These are phyloP conservation scores for Staurois parvus DNA, from an alignment of 2,797 vertebrate genomes.

Conservation along the genomic window DNA sequence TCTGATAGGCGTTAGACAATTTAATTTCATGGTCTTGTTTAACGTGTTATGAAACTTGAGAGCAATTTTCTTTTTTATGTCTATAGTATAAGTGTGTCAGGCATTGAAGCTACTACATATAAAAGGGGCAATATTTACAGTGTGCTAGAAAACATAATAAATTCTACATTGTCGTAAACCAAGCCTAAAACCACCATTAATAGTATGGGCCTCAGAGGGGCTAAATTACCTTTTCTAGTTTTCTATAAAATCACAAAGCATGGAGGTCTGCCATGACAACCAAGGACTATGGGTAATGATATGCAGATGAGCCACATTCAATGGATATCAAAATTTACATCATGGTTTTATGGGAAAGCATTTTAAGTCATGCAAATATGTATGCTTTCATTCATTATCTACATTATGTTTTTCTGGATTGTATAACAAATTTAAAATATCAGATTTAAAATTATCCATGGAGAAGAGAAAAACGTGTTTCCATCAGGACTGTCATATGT, in stretches of 20 bases:
- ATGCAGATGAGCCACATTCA: conserved; percentile 26
- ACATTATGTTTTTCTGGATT: not conserved
- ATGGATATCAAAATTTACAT: not conserved
- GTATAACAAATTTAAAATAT: no score
- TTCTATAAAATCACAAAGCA: conserved; percentile 29
- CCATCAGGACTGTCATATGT: no score
- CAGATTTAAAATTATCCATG: no score
- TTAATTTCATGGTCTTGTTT: conserved; percentile 37
- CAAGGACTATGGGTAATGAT: conserved; percentile 3
- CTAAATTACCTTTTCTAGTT: conserved; percentile 6
- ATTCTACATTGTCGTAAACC: not conserved
- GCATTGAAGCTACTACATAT: conserved; percentile 2
- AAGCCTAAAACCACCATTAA: not conserved
- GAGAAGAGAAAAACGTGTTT: no score
- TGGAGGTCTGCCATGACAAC: conserved; percentile 16
- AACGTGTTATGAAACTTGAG: conserved; percentile 22
- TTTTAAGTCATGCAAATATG: not conserved
- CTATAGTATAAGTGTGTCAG: conserved; percentile 16
- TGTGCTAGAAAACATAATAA: conserved; percentile 15
- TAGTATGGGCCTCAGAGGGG: conserved; percentile 3
- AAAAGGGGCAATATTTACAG: not conserved
- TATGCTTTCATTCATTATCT: not conserved
- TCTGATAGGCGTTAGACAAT: conserved; percentile 24
- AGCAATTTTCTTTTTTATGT: conserved; percentile 22
- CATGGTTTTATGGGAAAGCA: not conserved